Conservation (phyloP, 2,797 vertebrate species). For the Balearica regulorum region DNA sequence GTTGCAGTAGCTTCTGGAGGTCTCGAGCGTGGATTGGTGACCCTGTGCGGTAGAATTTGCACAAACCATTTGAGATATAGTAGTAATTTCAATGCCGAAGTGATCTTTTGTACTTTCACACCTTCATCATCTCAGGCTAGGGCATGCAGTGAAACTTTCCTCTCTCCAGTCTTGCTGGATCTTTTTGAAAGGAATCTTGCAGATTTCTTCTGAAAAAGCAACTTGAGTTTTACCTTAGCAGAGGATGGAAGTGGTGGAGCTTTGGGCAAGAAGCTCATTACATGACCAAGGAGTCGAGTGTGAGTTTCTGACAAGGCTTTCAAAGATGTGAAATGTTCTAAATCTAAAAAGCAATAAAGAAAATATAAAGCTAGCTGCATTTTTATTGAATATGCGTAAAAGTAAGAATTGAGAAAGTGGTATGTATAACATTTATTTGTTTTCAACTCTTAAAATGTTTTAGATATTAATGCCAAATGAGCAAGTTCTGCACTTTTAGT, state of each 20-base stretch:
- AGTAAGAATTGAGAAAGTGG: not conserved
- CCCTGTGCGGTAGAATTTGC: not conserved
- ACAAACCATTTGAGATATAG: rapidly evolving
- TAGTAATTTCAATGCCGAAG: not conserved
- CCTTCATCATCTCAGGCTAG: not conserved
- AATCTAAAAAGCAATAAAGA: not conserved
- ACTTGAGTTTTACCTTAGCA: rapidly evolving
- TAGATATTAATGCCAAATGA: not conserved
- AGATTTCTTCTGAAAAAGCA: not conserved
- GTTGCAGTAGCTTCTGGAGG: not conserved
- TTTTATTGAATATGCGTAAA: not conserved
- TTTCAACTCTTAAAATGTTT: not conserved
- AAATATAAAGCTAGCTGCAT: not conserved
- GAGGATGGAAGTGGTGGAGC: not conserved
- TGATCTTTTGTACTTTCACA: not conserved
- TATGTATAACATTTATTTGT: not conserved
- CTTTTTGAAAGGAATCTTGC: not conserved
- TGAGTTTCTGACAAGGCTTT: not conserved
- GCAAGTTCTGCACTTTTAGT: not conserved
- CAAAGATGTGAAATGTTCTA: not conserved
- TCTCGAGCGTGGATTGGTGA: not conserved
- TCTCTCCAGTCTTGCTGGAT: rapidly evolving
- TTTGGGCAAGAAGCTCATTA: not conserved
- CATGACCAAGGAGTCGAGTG: not conserved
- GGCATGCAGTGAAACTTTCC: not conserved